phyloP scores from a whole-genome alignment of 2,113 vertebrate species.

The Diadophis punctatus region DNA sequence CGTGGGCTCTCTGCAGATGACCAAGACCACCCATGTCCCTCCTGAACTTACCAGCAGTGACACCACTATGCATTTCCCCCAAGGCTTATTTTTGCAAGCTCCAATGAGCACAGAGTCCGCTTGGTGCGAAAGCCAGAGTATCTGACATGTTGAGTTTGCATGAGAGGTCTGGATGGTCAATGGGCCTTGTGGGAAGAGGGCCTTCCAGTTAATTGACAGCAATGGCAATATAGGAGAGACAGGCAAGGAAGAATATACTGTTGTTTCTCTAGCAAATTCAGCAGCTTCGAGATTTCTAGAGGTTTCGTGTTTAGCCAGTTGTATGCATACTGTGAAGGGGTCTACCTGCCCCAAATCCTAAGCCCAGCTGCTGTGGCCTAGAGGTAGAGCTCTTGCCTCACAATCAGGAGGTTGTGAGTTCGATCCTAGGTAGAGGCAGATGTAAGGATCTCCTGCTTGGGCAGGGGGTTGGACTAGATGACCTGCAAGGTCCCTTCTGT shows the following conservation, averaged over 20 bases:
- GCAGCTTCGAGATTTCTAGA: neutral
- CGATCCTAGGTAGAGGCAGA: no score
- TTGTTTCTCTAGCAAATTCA: neutral
- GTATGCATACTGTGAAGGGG: neutral
- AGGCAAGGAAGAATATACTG: neutral
- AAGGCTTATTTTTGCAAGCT: neutral
- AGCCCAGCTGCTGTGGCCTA: no score
- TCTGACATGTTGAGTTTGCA: neutral
- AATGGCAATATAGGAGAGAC: neutral
- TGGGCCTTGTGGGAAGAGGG: neutral
- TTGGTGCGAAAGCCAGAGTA: neutral
- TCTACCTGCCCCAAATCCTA: neutral
- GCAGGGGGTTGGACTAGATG: no score
- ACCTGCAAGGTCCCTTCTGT: no score
- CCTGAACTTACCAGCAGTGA: neutral
- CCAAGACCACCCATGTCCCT: neutral
- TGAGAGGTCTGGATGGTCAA: neutral
- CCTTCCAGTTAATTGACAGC: neutral
- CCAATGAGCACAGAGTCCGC: neutral
- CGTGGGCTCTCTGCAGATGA: neutral
- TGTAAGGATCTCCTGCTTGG: no score
- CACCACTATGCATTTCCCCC: neutral
- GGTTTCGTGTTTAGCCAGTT: neutral
- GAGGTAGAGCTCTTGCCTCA: no score
- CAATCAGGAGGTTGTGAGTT: no score